These are phyloP conservation scores for Parnassius smintheus DNA, from an alignment of 2,888 invertebrate species.

Conservation along the genomic window DNA sequence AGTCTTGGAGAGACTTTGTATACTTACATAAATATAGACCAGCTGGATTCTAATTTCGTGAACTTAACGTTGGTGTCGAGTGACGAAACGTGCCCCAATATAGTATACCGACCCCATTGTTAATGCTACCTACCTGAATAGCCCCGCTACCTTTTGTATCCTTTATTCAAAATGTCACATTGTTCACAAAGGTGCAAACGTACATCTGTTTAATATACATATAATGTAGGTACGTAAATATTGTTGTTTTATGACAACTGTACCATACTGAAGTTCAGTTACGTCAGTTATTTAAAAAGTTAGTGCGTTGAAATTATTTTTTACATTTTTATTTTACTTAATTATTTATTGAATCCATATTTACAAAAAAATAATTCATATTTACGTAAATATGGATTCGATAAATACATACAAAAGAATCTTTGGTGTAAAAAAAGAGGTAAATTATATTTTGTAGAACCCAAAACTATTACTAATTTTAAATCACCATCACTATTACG, in stretches of 20 bases:
- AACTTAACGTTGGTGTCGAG: constrained; percentile 26
- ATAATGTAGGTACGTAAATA: neutral
- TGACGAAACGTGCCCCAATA: constrained; percentile 31
- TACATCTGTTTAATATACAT: constrained; percentile 32
- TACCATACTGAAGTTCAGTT: neutral
- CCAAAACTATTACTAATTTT: too few species aligned
- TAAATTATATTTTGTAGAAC: too few species aligned
- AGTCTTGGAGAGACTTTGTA: neutral
- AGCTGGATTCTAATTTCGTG: constrained; percentile 7
- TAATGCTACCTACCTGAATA: constrained; percentile 43
- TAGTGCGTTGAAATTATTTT: too few species aligned
- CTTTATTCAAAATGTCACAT: constrained; percentile 48
- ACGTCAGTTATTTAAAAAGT: neutral
- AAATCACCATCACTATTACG: too few species aligned
- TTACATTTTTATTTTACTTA: too few species aligned
- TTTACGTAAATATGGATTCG: too few species aligned
- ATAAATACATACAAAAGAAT: too few species aligned
- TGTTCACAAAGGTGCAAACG: constrained; percentile 43
- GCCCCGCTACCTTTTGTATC: constrained; percentile 54
- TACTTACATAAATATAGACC: neutral
- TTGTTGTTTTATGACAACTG: neutral
- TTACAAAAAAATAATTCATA: too few species aligned
- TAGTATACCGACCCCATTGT: constrained; percentile 42
- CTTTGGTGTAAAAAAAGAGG: too few species aligned
- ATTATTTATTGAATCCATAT: too few species aligned